Evolutionary conservation across 2,888 invertebrate genomes (phyloP), one percentile per base, ranked within the genome.

Genomic region (Apantesis nais): DNA sequence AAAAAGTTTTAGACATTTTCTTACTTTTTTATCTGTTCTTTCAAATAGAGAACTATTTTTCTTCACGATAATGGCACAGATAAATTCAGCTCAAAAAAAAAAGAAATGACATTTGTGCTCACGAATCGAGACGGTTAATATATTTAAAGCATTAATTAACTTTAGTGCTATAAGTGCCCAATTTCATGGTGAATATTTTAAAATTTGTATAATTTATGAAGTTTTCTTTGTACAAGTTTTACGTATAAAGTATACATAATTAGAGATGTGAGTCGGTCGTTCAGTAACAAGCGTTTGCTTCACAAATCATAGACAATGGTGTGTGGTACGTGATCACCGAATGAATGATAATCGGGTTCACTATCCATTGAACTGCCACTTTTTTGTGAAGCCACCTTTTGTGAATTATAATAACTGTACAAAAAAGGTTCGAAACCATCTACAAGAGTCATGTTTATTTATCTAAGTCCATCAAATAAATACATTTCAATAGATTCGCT

Each of bases 301-400:
- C 73, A 82, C 80, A 82, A 78, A 72, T 69, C 74, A 76, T 74
- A 85, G 79, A 85, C 85, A 85, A 85, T 85, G 77, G 79, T 70
- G 70, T 73, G 74, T 73, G 73, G 80, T 79, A 78, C 80, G 76
- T 81, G 79, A 70, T 72, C 60, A 73, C 52, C 60, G 73, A 78
- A 72, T 81, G 81, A 81, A 79, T 76, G 72, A 74, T 60, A 31
- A 29, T 44, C 44, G 29, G 29, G 70, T 62, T 67, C 66, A 61
- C 64, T 62, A 78, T 73, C 67, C 78, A 68, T 78, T 76, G 68
- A 78, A 76, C 76, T 70, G 78, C 69, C 65, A 62, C 44, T 74
- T 78, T 78, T 80, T 81, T 80, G 75, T 74, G 44, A 19, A 62
- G 19, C 44, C 48, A 44, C 72, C 70, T 78, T 76, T 73, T 74